These are phyloP conservation scores for Trematomus bernacchii DNA, from an alignment of 2,797 vertebrate species.

Conservation along the genomic window DNA sequence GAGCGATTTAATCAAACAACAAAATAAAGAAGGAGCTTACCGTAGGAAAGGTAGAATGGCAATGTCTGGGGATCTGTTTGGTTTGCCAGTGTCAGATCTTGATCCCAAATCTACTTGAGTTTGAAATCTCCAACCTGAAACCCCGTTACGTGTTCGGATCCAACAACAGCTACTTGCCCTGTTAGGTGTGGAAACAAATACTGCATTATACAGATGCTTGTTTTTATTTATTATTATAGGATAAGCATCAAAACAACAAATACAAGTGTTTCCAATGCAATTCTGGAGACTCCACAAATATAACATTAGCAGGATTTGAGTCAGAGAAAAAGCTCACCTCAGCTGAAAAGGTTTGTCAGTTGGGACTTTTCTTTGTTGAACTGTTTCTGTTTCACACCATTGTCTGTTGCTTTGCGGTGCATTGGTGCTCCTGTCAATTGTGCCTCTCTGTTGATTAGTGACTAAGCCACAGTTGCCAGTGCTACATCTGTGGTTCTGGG, in stretches of 20 bases:
- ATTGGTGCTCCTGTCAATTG: slow-evolving; percentile 13
- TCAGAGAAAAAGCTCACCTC: slow-evolving; percentile 34
- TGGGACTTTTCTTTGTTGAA: background rate
- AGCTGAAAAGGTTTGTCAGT: slow-evolving; percentile 61
- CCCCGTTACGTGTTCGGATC: background rate
- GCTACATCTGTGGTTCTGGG: rapidly evolving
- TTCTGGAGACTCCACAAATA: no score
- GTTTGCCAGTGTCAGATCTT: slow-evolving; percentile 71
- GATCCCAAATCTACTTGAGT: slow-evolving; percentile 69
- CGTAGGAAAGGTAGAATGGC: slow-evolving; percentile 64
- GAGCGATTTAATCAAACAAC: background rate
- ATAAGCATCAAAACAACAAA: background rate
- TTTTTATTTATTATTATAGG: background rate
- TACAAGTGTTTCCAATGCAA: background rate
- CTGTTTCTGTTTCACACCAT: slow-evolving; percentile 63
- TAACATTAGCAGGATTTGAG: no score
- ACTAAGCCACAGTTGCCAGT: background rate
- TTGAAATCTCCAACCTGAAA: background rate
- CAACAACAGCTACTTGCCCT: slow-evolving; percentile 68
- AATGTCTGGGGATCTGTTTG: slow-evolving; percentile 70
- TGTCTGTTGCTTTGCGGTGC: rapidly evolving
- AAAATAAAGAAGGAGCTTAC: slow-evolving; percentile 29
- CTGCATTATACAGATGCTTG: no score
- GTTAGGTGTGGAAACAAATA: slow-evolving; percentile 8
- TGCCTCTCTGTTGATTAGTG: rapidly evolving